These are phyloP conservation scores for Triops cancriformis DNA, from an alignment of 1,140 invertebrate species.

Conservation along the genomic window DNA sequence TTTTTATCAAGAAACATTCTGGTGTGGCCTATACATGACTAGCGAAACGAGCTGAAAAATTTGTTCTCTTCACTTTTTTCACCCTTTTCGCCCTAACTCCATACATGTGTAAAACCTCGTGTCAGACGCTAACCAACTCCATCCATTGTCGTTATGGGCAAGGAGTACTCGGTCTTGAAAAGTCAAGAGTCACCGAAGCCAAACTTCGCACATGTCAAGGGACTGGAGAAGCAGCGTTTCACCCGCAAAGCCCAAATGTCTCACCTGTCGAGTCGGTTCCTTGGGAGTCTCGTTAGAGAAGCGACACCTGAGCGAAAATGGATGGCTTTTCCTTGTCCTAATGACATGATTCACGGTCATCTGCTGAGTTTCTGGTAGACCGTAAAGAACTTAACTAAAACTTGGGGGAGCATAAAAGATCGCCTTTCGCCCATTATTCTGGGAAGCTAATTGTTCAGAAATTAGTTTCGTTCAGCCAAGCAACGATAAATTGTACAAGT, in stretches of 20 bases:
- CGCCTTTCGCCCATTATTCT: neutral
- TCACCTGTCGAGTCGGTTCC: conserved; percentile 5
- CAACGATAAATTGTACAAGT: no score
- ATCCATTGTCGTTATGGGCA: neutral
- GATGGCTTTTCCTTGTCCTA: conserved; percentile 1
- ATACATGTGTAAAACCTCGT: neutral
- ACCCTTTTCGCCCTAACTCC: neutral
- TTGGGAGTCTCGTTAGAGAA: neutral
- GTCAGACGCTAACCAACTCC: neutral
- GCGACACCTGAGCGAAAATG: conserved; percentile 8
- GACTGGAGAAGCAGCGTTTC: neutral
- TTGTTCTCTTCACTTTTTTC: neutral
- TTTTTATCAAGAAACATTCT: neutral
- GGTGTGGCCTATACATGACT: neutral
- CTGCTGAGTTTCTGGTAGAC: neutral
- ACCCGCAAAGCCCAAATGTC: neutral
- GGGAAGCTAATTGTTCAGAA: no score
- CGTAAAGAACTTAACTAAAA: neutral
- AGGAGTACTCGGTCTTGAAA: neutral
- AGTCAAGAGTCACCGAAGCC: neutral
- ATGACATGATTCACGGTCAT: neutral
- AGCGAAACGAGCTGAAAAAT: neutral
- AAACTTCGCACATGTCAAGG: neutral
- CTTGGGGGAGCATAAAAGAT: neutral
- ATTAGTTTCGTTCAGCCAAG: no score